Evolutionary conservation across 2,797 vertebrate species (phyloP).

Genomic region (Poecile montanus): DNA sequence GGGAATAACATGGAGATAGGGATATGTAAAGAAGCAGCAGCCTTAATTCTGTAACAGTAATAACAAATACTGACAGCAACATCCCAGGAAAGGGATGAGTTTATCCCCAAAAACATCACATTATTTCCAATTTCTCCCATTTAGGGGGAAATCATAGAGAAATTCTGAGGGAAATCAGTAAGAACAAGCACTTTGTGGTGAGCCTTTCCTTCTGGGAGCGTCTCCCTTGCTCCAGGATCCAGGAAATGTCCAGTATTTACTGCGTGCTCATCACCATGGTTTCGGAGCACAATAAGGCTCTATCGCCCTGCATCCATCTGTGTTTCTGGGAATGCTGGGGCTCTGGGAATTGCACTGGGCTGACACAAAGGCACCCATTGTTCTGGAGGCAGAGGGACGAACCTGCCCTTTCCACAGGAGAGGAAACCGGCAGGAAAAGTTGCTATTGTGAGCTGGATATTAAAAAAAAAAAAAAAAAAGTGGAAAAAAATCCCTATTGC

Average conservation of each 20-base stretch:
- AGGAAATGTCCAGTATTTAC: slow-evolving; percentile 52
- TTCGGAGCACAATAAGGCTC: slow-evolving; percentile 55
- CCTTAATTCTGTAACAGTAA: background rate
- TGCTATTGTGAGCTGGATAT: background rate
- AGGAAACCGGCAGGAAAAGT: slow-evolving; percentile 41
- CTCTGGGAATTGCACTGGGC: slow-evolving; percentile 30
- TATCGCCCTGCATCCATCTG: slow-evolving; percentile 49
- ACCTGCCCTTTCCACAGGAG: slow-evolving; percentile 39
- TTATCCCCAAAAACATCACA: background rate
- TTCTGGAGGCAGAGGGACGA: slow-evolving; percentile 40
- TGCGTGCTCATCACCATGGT: slow-evolving; percentile 49
- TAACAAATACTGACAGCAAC: background rate
- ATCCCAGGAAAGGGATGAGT: background rate
- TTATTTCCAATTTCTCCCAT: background rate
- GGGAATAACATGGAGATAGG: fast-evolving
- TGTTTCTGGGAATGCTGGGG: slow-evolving; percentile 37
- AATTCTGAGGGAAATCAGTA: background rate
- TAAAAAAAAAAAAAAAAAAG: background rate
- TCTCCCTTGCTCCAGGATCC: background rate
- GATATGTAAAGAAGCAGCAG: background rate
- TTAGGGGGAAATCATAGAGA: background rate
- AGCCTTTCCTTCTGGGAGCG: background rate
- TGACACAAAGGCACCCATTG: slow-evolving; percentile 50
- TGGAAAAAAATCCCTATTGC: background rate
- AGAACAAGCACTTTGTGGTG: background rate